A percentile compares a stretch with the other conserved stretches of the same genome.
Conservation (phyloP, 2,888 invertebrate species). For the Pseudanteris insignis region DNA sequence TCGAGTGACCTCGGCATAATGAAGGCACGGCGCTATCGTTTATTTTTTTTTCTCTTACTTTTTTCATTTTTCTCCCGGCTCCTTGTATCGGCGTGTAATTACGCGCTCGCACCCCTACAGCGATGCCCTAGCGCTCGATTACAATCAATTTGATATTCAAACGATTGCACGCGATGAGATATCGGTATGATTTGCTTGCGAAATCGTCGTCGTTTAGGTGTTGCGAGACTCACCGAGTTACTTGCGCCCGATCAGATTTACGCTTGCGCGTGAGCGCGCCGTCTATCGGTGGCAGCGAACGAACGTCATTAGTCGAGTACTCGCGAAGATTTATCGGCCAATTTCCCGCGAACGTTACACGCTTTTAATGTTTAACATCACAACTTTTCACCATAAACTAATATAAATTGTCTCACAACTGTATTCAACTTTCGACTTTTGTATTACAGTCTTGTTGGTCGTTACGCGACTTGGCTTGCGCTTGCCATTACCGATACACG, state of each 20-base stretch:
- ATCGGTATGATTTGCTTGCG: constrained; percentile 37
- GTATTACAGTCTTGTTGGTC: too few relatives aligned
- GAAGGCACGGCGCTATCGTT: constrained; percentile 23
- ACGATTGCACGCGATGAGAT: constrained; percentile 41
- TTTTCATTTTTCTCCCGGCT: constrained; percentile 15
- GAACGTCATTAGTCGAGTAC: constrained; percentile 11
- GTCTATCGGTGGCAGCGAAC: not conserved
- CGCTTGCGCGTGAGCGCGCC: constrained; percentile 24
- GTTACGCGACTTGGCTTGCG: too few relatives aligned
- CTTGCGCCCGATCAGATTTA: too few relatives aligned
- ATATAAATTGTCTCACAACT: too few relatives aligned
- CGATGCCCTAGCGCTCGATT: constrained; percentile 33
- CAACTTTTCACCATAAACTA: too few relatives aligned
- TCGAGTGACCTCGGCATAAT: constrained; percentile 22
- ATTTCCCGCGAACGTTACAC: constrained; percentile 7
- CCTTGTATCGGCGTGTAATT: constrained; percentile 38
- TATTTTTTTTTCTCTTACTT: too few relatives aligned
- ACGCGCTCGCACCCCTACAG: constrained; percentile 29
- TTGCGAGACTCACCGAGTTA: too few relatives aligned
- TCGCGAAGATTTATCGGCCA: constrained; percentile 30
- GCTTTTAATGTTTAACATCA: too few relatives aligned
- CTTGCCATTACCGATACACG: too few relatives aligned
- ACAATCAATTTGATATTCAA: constrained; percentile 45
- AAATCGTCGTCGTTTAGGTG: constrained; percentile 13
- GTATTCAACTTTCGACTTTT: too few relatives aligned